Percentiles rank a stretch among this genome's conserved stretches.
These are phyloP conservation scores for Drosophila neotestacea DNA, from an alignment of 2,888 invertebrate genomes.

Conservation along the genomic window DNA sequence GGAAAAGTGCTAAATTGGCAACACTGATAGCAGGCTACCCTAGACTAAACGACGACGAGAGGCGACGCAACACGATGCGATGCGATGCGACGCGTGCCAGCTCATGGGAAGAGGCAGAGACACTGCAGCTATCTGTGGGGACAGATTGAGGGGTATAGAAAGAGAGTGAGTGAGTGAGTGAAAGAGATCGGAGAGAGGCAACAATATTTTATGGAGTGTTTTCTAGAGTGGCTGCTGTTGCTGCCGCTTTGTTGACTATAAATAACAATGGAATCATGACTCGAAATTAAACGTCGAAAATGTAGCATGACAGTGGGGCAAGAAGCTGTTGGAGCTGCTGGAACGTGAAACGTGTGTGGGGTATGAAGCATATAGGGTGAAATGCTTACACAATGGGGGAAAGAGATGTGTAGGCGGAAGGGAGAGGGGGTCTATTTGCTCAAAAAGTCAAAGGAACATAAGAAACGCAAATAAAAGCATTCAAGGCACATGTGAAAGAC, in stretches of 20 bases:
- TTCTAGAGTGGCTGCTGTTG: conserved; percentile 64
- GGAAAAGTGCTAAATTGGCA: too few relatives aligned
- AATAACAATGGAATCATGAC: conserved; percentile 80
- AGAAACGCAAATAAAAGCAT: conserved; percentile 57
- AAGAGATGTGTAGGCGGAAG: background rate
- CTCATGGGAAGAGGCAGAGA: conserved; percentile 11
- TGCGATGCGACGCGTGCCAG: conserved; percentile 59
- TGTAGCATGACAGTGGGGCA: conserved; percentile 29
- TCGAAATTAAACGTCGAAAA: conserved; percentile 78
- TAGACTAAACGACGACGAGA: conserved; percentile 59
- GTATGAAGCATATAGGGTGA: background rate
- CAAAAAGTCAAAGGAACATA: conserved; percentile 61
- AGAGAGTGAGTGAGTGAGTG: background rate
- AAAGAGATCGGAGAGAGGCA: conserved; percentile 15
- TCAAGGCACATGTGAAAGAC: conserved; percentile 32
- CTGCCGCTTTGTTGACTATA: conserved; percentile 74
- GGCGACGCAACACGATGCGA: conserved; percentile 45
- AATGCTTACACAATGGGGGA: background rate
- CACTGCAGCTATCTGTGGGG: conserved; percentile 24
- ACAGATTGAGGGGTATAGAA: background rate
- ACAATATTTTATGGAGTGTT: conserved; percentile 78
- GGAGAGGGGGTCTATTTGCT: conserved; percentile 41
- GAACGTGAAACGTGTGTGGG: background rate
- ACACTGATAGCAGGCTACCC: conserved; percentile 27
- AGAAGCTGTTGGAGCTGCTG: conserved; percentile 6